phyloP scores from a whole-genome alignment of 1,140 invertebrate species.

The Drosophila seguyi region DNA sequence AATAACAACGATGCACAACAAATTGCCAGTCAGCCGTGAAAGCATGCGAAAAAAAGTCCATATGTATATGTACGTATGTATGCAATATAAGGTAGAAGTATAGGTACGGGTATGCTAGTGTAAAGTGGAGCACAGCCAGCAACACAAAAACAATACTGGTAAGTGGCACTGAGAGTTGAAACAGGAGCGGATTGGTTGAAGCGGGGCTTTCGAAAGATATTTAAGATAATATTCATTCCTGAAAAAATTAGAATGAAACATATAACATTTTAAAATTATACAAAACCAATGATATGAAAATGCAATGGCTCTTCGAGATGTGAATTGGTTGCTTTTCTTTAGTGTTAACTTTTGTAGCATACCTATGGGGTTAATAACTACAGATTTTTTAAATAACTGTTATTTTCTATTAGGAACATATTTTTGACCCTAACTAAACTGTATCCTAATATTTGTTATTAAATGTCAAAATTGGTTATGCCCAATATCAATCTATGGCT shows the following conservation, averaged over 20 bases:
- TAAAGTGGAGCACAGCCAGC: constrained; percentile 71
- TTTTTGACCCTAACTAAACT: too few relatives aligned
- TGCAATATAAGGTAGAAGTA: constrained; percentile 1
- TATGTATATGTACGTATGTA: constrained; percentile 1
- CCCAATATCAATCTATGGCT: background rate
- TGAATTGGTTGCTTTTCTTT: background rate
- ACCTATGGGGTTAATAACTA: background rate
- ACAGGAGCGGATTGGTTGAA: constrained; percentile 54
- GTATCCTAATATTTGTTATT: background rate
- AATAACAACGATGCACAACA: constrained; percentile 53
- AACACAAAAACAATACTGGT: constrained; percentile 62
- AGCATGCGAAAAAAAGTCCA: constrained; percentile 62
- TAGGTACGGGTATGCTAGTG: constrained; percentile 12
- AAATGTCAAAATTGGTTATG: background rate
- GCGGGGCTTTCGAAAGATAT: background rate
- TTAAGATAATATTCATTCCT: background rate
- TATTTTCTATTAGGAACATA: background rate
- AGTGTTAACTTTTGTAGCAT: background rate
- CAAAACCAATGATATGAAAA: too few relatives aligned
- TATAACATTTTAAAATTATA: background rate
- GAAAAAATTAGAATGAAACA: background rate
- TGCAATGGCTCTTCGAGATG: background rate
- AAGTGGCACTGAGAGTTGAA: constrained; percentile 49
- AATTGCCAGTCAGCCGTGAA: constrained; percentile 71
- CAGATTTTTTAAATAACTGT: background rate